A percentile compares a stretch with the other conserved stretches of the same genome.
phyloP scores from a whole-genome alignment of 2,888 invertebrate genomes.

The Tetragnatha montana region DNA sequence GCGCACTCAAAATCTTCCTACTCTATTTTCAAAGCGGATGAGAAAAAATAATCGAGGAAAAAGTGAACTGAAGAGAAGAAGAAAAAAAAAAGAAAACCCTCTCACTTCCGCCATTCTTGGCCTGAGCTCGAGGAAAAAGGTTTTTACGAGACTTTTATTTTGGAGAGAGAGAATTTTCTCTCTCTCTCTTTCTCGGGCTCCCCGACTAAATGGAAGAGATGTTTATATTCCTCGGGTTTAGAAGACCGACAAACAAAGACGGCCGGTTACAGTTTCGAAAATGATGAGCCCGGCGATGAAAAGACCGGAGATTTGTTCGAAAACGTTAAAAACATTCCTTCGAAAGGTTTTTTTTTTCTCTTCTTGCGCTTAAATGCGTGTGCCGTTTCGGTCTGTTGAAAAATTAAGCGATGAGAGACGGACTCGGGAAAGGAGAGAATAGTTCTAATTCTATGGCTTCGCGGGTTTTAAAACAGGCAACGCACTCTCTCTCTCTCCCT shows the following conservation, averaged over 20 bases:
- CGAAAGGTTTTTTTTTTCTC: neutral
- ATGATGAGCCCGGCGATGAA: constrained; percentile 65
- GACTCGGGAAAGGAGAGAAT: constrained; percentile 21
- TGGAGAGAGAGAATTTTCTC: constrained; percentile 31
- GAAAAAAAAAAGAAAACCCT: constrained; percentile 36
- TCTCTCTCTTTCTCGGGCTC: constrained; percentile 1
- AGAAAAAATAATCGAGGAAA: constrained; percentile 2
- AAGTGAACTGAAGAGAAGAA: constrained; percentile 5
- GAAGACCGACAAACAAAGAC: constrained; percentile 61
- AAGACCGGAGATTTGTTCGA: constrained; percentile 64
- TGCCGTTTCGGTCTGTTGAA: constrained; percentile 57
- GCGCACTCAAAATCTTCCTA: too few species aligned
- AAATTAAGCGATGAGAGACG: constrained; percentile 63
- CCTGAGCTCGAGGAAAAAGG: constrained; percentile 17
- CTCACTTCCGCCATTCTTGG: constrained; percentile 60
- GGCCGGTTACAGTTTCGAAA: constrained; percentile 51
- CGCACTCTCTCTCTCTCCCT: neutral
- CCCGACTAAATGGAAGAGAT: constrained; percentile 59
- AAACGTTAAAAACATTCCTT: constrained; percentile 63
- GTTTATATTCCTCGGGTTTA: constrained; percentile 59
- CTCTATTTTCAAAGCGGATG: too few species aligned
- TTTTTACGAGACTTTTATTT: constrained; percentile 61
- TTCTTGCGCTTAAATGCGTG: constrained; percentile 29
- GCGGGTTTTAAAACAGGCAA: constrained; percentile 10
- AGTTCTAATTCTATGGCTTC: constrained; percentile 46